Conservation (phyloP, 2,888 invertebrate genomes). For the Barypeithes pellucidus region DNA sequence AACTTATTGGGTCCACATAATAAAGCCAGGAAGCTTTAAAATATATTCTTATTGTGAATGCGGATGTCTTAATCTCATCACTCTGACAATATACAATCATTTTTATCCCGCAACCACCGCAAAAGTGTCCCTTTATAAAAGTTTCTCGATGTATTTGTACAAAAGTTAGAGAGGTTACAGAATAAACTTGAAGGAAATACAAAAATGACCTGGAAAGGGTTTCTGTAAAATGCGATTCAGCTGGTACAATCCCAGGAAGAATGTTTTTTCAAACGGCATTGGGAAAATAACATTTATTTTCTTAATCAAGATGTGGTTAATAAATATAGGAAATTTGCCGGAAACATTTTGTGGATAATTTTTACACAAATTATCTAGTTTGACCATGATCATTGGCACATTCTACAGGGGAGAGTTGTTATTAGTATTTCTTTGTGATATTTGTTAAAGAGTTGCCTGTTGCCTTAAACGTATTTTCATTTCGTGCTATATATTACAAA, state of each 20-base stretch:
- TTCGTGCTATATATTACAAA: no score
- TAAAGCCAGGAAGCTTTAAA: conserved; percentile 20
- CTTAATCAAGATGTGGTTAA: not conserved
- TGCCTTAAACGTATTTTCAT: no score
- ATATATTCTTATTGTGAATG: conserved; percentile 33
- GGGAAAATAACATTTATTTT: conserved; percentile 14
- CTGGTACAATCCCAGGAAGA: conserved; percentile 37
- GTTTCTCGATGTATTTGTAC: conserved; percentile 40
- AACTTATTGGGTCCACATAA: conserved; percentile 29
- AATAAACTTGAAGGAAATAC: conserved; percentile 38
- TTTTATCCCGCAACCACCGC: conserved; percentile 27
- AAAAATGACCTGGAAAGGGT: conserved; percentile 41
- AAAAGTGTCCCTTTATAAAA: conserved; percentile 41
- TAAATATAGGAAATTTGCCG: not conserved
- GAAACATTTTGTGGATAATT: no score
- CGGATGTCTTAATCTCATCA: conserved; percentile 42
- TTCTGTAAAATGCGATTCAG: conserved; percentile 36
- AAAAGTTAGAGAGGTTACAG: conserved; percentile 47
- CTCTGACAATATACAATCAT: conserved; percentile 40
- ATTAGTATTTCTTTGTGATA: no score
- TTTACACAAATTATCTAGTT: no score
- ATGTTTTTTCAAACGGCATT: conserved; percentile 34
- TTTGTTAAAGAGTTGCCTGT: no score
- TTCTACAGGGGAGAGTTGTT: no score
- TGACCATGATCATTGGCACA: no score